Conservation (phyloP, 1,140 invertebrate genomes). For the Papilio glaucus region DNA sequence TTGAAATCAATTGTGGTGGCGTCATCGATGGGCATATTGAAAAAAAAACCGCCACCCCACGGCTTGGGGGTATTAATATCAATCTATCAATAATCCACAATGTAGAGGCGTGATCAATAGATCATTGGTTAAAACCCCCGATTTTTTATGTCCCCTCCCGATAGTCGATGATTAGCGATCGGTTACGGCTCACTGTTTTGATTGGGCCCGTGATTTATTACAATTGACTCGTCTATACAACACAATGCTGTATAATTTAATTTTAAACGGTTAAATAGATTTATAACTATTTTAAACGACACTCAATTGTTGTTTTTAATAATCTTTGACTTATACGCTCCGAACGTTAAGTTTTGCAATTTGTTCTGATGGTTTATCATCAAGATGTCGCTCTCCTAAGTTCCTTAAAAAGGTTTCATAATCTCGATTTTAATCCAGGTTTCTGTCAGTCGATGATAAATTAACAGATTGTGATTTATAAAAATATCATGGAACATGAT, state of each 20-base stretch:
- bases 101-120: constrained; percentile 79
- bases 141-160: constrained; percentile 57
- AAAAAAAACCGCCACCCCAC: constrained; percentile 70
- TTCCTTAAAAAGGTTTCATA: too few species aligned
- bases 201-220: constrained; percentile 62
- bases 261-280: constrained; percentile 1
- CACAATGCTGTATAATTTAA: neutral
- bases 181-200: constrained; percentile 64
- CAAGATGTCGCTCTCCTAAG: too few species aligned
- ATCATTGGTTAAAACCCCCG: constrained; percentile 65
- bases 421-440: too few species aligned
- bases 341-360: too few species aligned
- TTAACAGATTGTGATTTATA: too few species aligned
- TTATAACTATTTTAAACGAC: neutral
- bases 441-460: too few species aligned
- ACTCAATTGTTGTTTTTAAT: too few species aligned
- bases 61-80: constrained; percentile 66
- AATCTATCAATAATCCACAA: constrained; percentile 80
- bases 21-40: constrained; percentile 65
- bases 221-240: constrained; percentile 55
- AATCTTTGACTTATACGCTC: too few species aligned
- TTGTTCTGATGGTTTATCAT: too few species aligned
- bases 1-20: constrained; percentile 72
- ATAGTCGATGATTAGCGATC: constrained; percentile 60
- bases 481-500: too few species aligned